These are phyloP conservation scores for Psilopogon haemacephalus DNA, from an alignment of 2,113 vertebrate genomes.

Conservation along the genomic window DNA sequence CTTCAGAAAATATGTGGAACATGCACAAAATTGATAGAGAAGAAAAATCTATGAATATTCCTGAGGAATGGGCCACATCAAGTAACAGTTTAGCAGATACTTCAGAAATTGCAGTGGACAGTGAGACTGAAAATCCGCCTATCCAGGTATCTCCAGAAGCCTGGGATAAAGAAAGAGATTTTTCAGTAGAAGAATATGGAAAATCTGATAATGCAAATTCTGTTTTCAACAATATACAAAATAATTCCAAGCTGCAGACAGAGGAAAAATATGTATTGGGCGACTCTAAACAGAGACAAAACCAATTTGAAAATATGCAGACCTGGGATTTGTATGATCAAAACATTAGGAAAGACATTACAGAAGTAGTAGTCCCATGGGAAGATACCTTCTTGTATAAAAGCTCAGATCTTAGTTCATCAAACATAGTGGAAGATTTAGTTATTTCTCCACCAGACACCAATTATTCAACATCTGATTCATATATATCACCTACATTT, in stretches of 20 bases:
- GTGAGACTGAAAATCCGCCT: conserved; percentile 1
- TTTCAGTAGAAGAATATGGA: not conserved
- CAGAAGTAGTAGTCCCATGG: conserved; percentile 71
- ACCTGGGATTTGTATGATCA: conserved; percentile 72
- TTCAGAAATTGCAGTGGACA: conserved; percentile 34
- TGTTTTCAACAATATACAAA: conserved; percentile 44
- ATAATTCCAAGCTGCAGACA: conserved; percentile 16
- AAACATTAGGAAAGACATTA: conserved; percentile 46
- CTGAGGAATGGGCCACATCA: conserved; percentile 51
- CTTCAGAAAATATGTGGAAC: conserved; percentile 66
- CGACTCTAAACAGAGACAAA: not conserved
- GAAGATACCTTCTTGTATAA: conserved; percentile 76
- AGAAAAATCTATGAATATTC: conserved; percentile 9
- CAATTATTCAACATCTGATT: conserved; percentile 82
- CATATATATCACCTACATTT: conserved; percentile 75
- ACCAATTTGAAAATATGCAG: conserved; percentile 47
- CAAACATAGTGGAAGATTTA: conserved; percentile 66
- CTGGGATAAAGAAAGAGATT: conserved; percentile 38
- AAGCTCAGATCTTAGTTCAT: conserved; percentile 63
- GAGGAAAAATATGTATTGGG: not conserved
- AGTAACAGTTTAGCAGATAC: conserved; percentile 61
- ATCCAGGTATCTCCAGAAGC: not conserved
- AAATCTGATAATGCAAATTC: conserved; percentile 23
- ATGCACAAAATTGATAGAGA: conserved; percentile 30
- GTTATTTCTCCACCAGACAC: conserved; percentile 78